Conservation (phyloP, 1,140 invertebrate species). For the Agrypnia vestita region DNA sequence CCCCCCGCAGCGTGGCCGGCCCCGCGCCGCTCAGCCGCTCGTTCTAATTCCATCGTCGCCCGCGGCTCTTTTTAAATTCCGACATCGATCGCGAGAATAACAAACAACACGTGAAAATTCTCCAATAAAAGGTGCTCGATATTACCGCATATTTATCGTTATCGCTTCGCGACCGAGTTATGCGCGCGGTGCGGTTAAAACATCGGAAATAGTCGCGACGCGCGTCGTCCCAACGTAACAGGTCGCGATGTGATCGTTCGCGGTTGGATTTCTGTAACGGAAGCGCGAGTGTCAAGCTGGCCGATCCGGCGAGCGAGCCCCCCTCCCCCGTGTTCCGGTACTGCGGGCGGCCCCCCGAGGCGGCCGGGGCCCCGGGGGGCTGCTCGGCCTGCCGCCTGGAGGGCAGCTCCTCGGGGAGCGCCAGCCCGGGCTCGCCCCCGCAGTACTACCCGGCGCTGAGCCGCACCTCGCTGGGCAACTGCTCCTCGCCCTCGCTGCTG, state of each 20-base stretch:
- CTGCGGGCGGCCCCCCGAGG: slow-evolving; percentile 44
- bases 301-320: slow-evolving; percentile 47
- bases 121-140: too few species aligned
- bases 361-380: slow-evolving; percentile 52
- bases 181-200: too few species aligned
- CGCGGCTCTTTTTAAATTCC: not conserved
- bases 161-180: too few species aligned
- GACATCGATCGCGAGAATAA: not conserved
- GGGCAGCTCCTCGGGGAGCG: slow-evolving; percentile 61
- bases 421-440: slow-evolving; percentile 62
- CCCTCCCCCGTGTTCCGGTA: slow-evolving; percentile 56
- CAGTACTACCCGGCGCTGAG: slow-evolving; percentile 63
- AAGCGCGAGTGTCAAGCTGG: slow-evolving; percentile 54
- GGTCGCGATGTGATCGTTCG: too few species aligned
- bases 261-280: not conserved
- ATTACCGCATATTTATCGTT: too few species aligned
- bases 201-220: too few species aligned
- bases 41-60: not conserved
- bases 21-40: not conserved
- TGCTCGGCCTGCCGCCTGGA: slow-evolving; percentile 35
- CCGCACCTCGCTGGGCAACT: slow-evolving; percentile 65
- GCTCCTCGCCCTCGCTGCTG: slow-evolving; percentile 72
- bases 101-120: too few species aligned
- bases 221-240: too few species aligned
- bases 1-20: slow-evolving; percentile 17